phyloP scores from a whole-genome alignment of 2,888 invertebrate species.

The Drosophila robusta region DNA sequence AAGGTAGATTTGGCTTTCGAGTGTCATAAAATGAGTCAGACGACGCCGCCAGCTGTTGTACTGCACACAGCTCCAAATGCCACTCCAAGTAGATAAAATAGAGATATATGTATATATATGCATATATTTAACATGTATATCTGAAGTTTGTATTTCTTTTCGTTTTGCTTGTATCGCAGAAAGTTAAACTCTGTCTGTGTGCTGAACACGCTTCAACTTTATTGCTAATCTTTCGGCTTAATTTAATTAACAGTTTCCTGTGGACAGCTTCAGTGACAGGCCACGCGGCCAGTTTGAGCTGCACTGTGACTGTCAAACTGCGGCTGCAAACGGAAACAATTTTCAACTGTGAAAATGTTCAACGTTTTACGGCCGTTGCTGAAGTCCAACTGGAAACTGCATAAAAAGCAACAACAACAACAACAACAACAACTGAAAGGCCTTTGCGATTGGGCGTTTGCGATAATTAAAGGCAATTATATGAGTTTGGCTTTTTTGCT shows the following conservation, averaged over 20 bases:
- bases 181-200: constrained; percentile 21
- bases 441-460: constrained; percentile 82
- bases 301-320: constrained; percentile 41
- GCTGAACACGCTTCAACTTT: constrained; percentile 39
- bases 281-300: constrained; percentile 35
- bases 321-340: constrained; percentile 67
- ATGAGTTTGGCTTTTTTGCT: constrained; percentile 61
- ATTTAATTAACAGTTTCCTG: constrained; percentile 78
- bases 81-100: background rate
- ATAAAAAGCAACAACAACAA: constrained; percentile 19
- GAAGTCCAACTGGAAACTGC: constrained; percentile 20
- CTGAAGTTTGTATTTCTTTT: constrained; percentile 10
- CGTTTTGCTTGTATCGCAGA: constrained; percentile 9
- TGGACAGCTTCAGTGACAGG: constrained; percentile 17
- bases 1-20: constrained; percentile 29
- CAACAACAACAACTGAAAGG: constrained; percentile 38
- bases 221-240: constrained; percentile 71
- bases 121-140: constrained; percentile 13
- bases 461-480: constrained; percentile 82
- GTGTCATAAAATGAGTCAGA: constrained; percentile 22
- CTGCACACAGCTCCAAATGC: background rate
- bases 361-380: constrained; percentile 36
- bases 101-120: background rate
- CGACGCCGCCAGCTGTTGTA: background rate
- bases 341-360: constrained; percentile 61